phyloP scores from a whole-genome alignment of 2,113 vertebrate genomes.

The Chinchilla lanigera region DNA sequence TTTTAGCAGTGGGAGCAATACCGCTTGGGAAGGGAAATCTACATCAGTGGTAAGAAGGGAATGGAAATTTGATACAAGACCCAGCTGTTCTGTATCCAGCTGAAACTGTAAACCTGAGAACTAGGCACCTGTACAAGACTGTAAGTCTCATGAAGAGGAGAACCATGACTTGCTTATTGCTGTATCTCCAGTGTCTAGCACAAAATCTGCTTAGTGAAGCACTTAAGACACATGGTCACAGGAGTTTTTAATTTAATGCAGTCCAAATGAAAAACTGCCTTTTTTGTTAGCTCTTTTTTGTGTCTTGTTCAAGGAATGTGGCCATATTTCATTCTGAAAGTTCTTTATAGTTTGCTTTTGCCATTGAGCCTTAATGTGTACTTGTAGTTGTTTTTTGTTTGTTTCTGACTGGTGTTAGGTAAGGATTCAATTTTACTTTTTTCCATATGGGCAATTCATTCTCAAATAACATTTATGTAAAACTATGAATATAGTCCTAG shows the following conservation, averaged over 20 bases:
- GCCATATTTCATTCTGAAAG: background rate
- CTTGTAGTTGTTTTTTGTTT: background rate
- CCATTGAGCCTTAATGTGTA: background rate
- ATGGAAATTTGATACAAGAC: background rate
- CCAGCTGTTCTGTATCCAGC: background rate
- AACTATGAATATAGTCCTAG: background rate
- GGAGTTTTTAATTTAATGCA: background rate
- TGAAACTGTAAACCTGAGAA: background rate
- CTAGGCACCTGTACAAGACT: rapidly evolving
- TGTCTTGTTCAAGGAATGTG: background rate
- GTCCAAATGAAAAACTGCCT: background rate
- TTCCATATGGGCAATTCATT: background rate
- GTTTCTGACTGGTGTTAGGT: background rate
- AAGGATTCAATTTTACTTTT: background rate
- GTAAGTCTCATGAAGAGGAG: background rate
- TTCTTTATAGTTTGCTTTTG: background rate
- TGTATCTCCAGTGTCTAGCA: background rate
- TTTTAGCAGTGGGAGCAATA: background rate
- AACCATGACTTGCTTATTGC: background rate
- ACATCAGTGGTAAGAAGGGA: background rate
- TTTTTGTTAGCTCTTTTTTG: background rate
- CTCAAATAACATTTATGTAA: background rate
- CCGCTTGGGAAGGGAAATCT: background rate
- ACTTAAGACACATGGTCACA: background rate
- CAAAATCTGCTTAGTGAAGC: background rate